These are phyloP conservation scores for Rhyacophila brunnea DNA, from an alignment of 1,140 invertebrate species.

Conservation along the genomic window DNA sequence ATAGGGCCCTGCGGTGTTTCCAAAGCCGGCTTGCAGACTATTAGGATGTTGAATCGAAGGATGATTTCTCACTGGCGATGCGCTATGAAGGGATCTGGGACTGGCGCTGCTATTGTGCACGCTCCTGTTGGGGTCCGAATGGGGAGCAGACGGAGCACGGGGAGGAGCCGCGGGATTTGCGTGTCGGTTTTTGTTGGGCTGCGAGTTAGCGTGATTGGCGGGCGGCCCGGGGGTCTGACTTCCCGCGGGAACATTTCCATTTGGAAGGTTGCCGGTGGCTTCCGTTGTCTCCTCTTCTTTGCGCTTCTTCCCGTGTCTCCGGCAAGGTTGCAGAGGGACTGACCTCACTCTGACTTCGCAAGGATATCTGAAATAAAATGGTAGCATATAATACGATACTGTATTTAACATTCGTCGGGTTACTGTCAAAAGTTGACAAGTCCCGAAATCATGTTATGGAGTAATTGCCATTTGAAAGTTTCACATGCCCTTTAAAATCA, in stretches of 20 bases:
- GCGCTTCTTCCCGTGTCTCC: conserved; percentile 75
- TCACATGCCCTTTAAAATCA: too few relatives aligned
- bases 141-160: conserved; percentile 48
- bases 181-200: conserved; percentile 35
- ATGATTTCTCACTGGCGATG: conserved; percentile 43
- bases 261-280: conserved; percentile 30
- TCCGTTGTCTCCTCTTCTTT: conserved; percentile 67
- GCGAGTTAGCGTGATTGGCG: conserved; percentile 21
- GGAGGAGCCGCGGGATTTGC: conserved; percentile 30
- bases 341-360: conserved; percentile 83
- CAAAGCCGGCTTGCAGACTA: conserved; percentile 41
- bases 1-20: conserved; percentile 47
- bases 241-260: conserved; percentile 32
- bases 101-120: conserved; percentile 46
- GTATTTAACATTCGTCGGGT: too few relatives aligned
- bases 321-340: conserved; percentile 78
- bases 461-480: too few relatives aligned
- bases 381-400: too few relatives aligned
- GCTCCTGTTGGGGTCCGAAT: conserved; percentile 44
- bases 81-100: conserved; percentile 47
- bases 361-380: conserved; percentile 63
- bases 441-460: too few relatives aligned
- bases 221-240: conserved; percentile 35
- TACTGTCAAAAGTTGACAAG: too few relatives aligned
- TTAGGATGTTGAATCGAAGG: conserved; percentile 43